A percentile compares a stretch with the other conserved stretches of the same genome.
Conservation (phyloP, 2,888 invertebrate genomes). For the Phyto melanocephala region DNA sequence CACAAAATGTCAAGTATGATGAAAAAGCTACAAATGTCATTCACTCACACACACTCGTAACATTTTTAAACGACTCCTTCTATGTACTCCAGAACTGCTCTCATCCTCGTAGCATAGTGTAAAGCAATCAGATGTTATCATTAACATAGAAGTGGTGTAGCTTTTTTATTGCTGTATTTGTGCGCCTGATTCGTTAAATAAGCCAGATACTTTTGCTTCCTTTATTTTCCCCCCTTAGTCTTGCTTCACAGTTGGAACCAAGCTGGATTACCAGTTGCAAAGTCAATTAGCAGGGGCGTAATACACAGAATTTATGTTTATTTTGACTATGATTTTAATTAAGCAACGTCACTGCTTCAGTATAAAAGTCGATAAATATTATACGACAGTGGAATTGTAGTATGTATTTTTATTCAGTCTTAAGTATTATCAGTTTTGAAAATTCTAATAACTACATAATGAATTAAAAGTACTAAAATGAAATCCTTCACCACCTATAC, state of each 20-base stretch:
- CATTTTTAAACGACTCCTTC: neutral
- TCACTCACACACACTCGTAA: conserved; percentile 12
- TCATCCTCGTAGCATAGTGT: neutral
- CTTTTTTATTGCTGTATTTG: conserved; percentile 48
- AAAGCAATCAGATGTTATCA: neutral
- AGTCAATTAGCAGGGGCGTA: conserved; percentile 64
- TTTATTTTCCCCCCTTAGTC: conserved; percentile 28
- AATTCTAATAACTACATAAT: neutral
- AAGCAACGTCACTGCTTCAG: conserved; percentile 31
- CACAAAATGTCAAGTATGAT: conserved; percentile 79
- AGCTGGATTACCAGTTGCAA: conserved; percentile 64
- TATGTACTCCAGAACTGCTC: neutral
- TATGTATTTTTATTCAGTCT: too few relatives aligned
- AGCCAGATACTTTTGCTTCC: conserved; percentile 53
- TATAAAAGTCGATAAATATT: neutral
- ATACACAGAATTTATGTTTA: conserved; percentile 5
- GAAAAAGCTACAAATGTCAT: conserved; percentile 72
- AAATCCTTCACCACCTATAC: too few relatives aligned
- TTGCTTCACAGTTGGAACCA: conserved; percentile 59
- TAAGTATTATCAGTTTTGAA: neutral
- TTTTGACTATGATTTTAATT: conserved; percentile 32
- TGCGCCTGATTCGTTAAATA: conserved; percentile 59
- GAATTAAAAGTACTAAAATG: too few relatives aligned
- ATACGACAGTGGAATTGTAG: conserved; percentile 9
- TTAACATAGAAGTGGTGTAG: neutral